Percentiles rank a stretch among this genome's conserved stretches.
phyloP scores from a whole-genome alignment of 2,113 vertebrate genomes.

The Theristicus caerulescens region DNA sequence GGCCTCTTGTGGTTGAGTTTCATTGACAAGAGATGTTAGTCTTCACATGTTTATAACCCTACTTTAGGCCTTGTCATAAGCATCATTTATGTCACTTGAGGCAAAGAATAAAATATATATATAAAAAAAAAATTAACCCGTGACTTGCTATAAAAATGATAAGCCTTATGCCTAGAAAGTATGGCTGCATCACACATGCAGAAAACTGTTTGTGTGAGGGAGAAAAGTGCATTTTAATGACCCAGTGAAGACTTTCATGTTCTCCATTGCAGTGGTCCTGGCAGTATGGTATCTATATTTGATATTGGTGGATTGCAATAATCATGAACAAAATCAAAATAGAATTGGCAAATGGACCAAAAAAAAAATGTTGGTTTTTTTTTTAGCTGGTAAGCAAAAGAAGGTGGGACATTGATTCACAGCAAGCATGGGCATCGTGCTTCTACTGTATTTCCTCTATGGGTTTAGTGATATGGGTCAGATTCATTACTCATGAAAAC shows the following conservation, averaged over 20 bases:
- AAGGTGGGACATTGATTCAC: background rate
- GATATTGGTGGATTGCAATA: background rate
- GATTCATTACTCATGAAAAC: background rate
- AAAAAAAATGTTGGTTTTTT: background rate
- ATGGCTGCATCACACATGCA: background rate
- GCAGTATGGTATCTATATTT: background rate
- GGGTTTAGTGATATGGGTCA: background rate
- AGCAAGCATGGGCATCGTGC: background rate
- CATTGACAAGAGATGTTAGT: background rate
- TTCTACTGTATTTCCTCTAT: background rate
- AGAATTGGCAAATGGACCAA: background rate
- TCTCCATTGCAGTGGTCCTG: background rate
- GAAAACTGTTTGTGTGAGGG: background rate
- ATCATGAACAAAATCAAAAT: background rate
- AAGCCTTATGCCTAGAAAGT: background rate
- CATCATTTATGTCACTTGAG: background rate
- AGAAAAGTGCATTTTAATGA: background rate
- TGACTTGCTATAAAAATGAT: background rate
- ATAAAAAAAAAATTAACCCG: background rate
- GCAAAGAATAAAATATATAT: background rate
- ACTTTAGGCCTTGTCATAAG: background rate
- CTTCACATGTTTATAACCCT: background rate
- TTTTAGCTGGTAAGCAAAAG: background rate
- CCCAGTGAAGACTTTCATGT: background rate
- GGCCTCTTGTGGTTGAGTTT: background rate